Conservation (phyloP, 1,140 invertebrate species). For the Hyles vespertilio region DNA sequence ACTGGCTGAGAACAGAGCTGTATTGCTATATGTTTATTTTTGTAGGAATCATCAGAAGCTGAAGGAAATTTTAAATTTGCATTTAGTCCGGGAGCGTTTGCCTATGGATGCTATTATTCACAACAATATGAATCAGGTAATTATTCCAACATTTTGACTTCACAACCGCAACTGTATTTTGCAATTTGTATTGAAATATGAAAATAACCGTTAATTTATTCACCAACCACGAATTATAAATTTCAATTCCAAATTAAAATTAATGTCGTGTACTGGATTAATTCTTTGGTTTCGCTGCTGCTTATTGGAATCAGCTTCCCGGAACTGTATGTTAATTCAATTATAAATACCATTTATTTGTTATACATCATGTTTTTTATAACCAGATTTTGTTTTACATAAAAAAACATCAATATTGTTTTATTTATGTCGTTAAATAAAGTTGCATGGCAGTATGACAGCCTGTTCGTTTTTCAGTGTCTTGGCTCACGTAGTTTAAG, state of each 20-base stretch:
- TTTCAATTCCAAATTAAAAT: conserved; percentile 18
- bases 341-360: conserved; percentile 27
- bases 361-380: conserved; percentile 7
- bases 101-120: conserved; percentile 85
- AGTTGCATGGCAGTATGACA: conserved; percentile 11
- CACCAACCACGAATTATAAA: conserved; percentile 15
- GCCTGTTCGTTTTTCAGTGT: neutral
- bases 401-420: neutral
- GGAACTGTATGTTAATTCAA: conserved; percentile 54
- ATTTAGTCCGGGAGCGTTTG: conserved; percentile 84
- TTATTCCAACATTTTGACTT: conserved; percentile 10
- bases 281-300: conserved; percentile 40
- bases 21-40: neutral
- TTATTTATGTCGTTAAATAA: conserved; percentile 2
- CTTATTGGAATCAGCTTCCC: conserved; percentile 53
- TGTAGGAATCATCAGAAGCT: conserved; percentile 80
- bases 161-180: conserved; percentile 6
- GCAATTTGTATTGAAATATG: conserved; percentile 7
- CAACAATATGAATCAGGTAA: conserved; percentile 82
- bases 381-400: conserved; percentile 9
- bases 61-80: conserved; percentile 86
- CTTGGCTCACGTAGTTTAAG: neutral
- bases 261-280: conserved; percentile 28
- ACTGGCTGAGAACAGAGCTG: neutral
- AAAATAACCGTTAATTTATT: conserved; percentile 8